These are phyloP conservation scores for Danaus melanippus DNA, from an alignment of 1,140 invertebrate species.

Conservation along the genomic window DNA sequence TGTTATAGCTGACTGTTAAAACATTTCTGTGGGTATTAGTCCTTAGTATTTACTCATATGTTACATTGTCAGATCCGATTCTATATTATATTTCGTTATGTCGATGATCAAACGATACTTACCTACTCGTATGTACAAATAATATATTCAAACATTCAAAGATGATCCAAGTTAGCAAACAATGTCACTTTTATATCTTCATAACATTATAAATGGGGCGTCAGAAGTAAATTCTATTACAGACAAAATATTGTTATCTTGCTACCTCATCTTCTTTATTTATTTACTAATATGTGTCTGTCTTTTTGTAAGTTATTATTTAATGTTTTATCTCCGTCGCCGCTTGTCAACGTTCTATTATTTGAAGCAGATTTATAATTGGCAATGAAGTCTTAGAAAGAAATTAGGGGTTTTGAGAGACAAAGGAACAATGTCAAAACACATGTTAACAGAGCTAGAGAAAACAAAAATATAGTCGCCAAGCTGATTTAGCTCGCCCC, in stretches of 20 bases:
- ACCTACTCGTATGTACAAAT: not conserved
- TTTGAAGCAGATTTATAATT: slow-evolving; percentile 16
- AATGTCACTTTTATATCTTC: too few species aligned
- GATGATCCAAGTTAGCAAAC: too few species aligned
- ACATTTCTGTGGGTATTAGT: slow-evolving; percentile 63
- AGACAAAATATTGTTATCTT: slow-evolving; percentile 2
- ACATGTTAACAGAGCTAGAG: slow-evolving; percentile 31
- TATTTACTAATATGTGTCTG: slow-evolving; percentile 17
- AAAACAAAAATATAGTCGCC: slow-evolving; percentile 43
- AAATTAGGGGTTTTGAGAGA: slow-evolving; percentile 9
- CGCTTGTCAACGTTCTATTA: slow-evolving; percentile 20
- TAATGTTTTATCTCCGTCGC: slow-evolving; percentile 5
- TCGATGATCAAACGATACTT: slow-evolving; percentile 11
- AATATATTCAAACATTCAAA: not conserved
- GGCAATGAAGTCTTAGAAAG: slow-evolving; percentile 12
- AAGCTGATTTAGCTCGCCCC: slow-evolving; percentile 41
- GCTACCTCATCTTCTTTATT: slow-evolving; percentile 8
- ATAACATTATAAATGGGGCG: not conserved
- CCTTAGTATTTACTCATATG: slow-evolving; percentile 51
- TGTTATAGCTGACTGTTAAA: slow-evolving; percentile 65
- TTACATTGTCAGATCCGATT: slow-evolving; percentile 44
- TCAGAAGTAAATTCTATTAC: slow-evolving; percentile 1
- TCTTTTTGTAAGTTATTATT: slow-evolving; percentile 10
- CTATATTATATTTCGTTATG: not conserved
- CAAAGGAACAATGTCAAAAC: slow-evolving; percentile 40